Evolutionary conservation across 1,140 invertebrate species (phyloP), one percentile per base, ranked within the genome.

Genomic region (Lepidostoma basale): DNA sequence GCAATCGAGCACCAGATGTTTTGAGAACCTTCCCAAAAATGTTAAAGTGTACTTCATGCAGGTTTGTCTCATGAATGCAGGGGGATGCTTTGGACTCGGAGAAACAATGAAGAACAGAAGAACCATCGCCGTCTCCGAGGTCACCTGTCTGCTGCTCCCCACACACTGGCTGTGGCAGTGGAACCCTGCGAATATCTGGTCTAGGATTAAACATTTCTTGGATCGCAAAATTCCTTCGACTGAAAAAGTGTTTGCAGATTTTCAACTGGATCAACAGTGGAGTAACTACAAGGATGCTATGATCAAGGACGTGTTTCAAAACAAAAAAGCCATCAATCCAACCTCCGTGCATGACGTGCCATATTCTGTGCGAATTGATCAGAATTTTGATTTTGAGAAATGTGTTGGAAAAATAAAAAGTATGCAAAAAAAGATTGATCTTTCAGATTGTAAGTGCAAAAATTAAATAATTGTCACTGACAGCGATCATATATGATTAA

Each of bases 181-280:
- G 16, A 88, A 88, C 74, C 83, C 81, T 2, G 86, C 85, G 2
- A 88, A 88, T 67, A 86, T 89, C 36, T 89, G 87, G 88, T 81
- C 82, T 25, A 78, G 85, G 23, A 85, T 89, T 20, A 82, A 84
- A 73, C 77, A 85, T 56, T 89, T 85, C 72, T 75, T 89, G 26
- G 81, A 86, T 45, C 84, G 79, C 10, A 85, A 86, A 73, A 87
- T 87, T 70, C 87, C 87, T 0, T 81, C 76, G 0, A 83, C 83
- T 10, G 78, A 85, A 66, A 73, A 84, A 73, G 74, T 88, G 1
- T 87, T 86, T 70, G 74, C 85, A 52, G 77, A 83, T 39, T 88
- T 85, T 60, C 73, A 85, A 0, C 74, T 77, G 3, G 78, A 84
- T 45, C 78, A 82, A 62, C 83, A 78, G 73, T 89, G 87, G 86